Percentiles rank a stretch among this genome's conserved stretches.
Conservation (phyloP, 2,888 invertebrate genomes). For the Caprella mutica region DNA sequence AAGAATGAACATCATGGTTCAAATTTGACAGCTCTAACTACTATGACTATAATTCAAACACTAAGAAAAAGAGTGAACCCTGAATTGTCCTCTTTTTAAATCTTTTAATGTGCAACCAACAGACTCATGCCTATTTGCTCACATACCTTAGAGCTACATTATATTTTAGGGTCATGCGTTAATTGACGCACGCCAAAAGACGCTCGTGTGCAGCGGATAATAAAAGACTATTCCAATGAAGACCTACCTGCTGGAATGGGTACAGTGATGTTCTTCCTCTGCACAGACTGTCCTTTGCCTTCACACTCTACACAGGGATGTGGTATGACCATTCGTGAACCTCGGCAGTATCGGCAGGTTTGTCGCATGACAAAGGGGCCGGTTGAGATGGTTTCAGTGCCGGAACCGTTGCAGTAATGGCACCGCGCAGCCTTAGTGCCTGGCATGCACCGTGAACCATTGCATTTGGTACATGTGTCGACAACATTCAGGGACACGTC, state of each 20-base stretch:
- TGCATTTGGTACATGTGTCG: conserved; percentile 82
- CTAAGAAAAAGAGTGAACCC: no score
- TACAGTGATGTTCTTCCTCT: conserved; percentile 75
- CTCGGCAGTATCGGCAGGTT: conserved; percentile 83
- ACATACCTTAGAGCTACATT: no score
- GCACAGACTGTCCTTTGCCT: conserved; percentile 81
- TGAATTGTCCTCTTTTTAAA: no score
- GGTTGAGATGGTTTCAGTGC: conserved; percentile 80
- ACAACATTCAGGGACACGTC: conserved; percentile 81
- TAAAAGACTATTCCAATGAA: no score
- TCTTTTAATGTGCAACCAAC: no score
- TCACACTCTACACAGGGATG: conserved; percentile 83
- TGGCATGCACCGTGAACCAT: conserved; percentile 70
- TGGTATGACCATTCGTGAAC: conserved; percentile 73
- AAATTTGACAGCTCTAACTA: no score
- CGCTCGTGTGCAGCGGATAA: no score
- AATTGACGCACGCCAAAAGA: no score
- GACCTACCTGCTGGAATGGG: conserved; percentile 70
- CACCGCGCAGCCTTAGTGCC: conserved; percentile 86
- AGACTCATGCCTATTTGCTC: no score
- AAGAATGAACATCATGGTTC: no score
- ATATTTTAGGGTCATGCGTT: no score
- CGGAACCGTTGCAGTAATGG: conserved; percentile 71
- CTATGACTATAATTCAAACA: no score
- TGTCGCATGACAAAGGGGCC: conserved; percentile 94